Conservation (phyloP, 2,888 invertebrate species). For the Philhelius pedissequus region DNA sequence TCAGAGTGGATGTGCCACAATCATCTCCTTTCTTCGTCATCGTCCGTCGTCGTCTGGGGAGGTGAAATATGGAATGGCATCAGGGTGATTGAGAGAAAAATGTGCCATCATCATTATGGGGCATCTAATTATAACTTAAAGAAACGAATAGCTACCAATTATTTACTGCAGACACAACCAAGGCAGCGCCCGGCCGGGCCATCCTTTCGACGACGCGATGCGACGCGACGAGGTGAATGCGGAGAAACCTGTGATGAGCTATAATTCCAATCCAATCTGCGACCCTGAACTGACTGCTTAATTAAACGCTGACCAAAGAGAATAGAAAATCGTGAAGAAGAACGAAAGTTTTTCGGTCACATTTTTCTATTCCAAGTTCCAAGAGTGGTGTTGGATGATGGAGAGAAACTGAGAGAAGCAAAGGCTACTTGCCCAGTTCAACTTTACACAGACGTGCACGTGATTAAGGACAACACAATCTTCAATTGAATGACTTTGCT, state of each 20-base stretch:
- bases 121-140: slow-evolving; percentile 68
- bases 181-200: no score
- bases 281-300: slow-evolving; percentile 69
- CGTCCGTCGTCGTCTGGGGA: not conserved
- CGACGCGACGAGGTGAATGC: not conserved
- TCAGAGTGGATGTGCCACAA: slow-evolving; percentile 16
- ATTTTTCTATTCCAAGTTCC: slow-evolving; percentile 7
- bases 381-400: not conserved
- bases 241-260: slow-evolving; percentile 50
- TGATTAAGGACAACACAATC: slow-evolving; percentile 61
- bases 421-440: slow-evolving; percentile 17
- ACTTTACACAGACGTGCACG: slow-evolving; percentile 56
- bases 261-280: slow-evolving; percentile 68
- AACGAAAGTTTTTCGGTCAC: slow-evolving; percentile 54
- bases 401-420: not conserved
- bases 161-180: slow-evolving; percentile 67
- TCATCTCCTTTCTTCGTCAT: not conserved
- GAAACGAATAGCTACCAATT: slow-evolving; percentile 68
- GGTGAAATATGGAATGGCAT: not conserved
- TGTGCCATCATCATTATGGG: slow-evolving; percentile 68
- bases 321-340: not conserved
- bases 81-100: slow-evolving; percentile 56
- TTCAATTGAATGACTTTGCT: slow-evolving; percentile 62
- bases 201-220: no score
- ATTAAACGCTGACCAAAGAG: slow-evolving; percentile 66